Base-by-base conservation (phyloP, 2,888 invertebrate genomes). In the Heliconius aoede region DNA sequence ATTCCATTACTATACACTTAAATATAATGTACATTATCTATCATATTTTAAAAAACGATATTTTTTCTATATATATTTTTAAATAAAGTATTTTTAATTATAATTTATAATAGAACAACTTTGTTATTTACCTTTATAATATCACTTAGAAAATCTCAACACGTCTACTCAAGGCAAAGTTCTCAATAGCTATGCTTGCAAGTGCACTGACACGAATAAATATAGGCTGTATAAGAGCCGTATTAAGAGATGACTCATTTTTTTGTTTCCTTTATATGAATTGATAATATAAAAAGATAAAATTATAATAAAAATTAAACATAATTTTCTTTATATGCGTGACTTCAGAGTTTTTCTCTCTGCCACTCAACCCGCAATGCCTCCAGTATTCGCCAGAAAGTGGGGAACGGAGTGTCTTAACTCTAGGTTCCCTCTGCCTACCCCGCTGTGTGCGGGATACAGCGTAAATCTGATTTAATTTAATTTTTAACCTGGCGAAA, bases 121-220 rank as follows among this genome's bases (percentile, higher is more conserved):
- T 64, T 36, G 32, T 46, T 65, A 26, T 65, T 55, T 65, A 65
- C 72, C 72, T 72, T 24, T 36, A 36, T 61, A 36, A 72, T 72
- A 72, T 60, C 26, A 60, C 26, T 32, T 61, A 40, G 72, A 5
- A 36, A 60, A 58, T 58, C 26, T 61, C 26, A 60, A 61, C 36
- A 67, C 65, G 58, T 36, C 65, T 36, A 21, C 40, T 51, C 60
- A 40, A 68, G 60, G 69, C 95, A 91, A 58, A 61, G 77, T 62
- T 58, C 36, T 75, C 55, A 76, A 76, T 72, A 40, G 72, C 40
- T 78, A 64, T 72, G 72, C 78, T 62, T 72, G 73, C 77, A 79
- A 77, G 28, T 68, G 72, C 64, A 72, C 24, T 64, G 64, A 51
- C 32, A 51, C 76, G 46, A 65, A 67, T 67, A 77, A 73, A 77